phyloP scores from a whole-genome alignment of 2,113 vertebrate species.

The Zonotrichia leucophrys region DNA sequence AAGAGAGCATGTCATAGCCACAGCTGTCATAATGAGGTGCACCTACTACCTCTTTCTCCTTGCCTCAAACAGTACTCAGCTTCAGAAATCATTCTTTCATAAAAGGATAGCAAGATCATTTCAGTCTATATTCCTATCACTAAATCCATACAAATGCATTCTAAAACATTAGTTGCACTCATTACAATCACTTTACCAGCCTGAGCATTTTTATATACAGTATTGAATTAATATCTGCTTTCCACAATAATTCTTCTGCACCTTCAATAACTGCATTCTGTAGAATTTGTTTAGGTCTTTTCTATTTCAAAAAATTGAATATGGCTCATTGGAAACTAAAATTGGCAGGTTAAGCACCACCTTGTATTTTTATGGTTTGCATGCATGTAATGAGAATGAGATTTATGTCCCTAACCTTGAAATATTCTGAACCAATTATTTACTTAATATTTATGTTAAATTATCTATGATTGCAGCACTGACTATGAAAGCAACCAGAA shows the following conservation, averaged over 20 bases:
- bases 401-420: conserved; percentile 74
- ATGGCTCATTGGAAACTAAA: conserved; percentile 49
- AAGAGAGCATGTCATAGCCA: conserved; percentile 72
- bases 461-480: conserved; percentile 73
- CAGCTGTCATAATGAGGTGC: conserved; percentile 58
- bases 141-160: conserved; percentile 23
- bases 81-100: conserved; percentile 48
- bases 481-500: conserved; percentile 75
- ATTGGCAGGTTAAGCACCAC: conserved; percentile 46
- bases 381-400: conserved; percentile 56
- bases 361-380: conserved; percentile 53
- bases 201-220: conserved; percentile 4
- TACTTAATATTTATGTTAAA: conserved; percentile 81
- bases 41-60: conserved; percentile 68
- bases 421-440: conserved; percentile 78
- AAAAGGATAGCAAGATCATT: conserved; percentile 6
- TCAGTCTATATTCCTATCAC: not conserved
- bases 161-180: not conserved
- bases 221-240: conserved; percentile 53
- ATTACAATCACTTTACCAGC: conserved; percentile 21
- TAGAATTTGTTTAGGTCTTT: conserved; percentile 61
- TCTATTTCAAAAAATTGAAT: conserved; percentile 43
- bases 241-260: conserved; percentile 40
- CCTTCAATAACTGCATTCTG: conserved; percentile 22
- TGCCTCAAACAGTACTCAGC: conserved; percentile 55